These are phyloP conservation scores for Phyllotis vaccarum DNA, from an alignment of 2,797 vertebrate genomes.

Conservation along the genomic window DNA sequence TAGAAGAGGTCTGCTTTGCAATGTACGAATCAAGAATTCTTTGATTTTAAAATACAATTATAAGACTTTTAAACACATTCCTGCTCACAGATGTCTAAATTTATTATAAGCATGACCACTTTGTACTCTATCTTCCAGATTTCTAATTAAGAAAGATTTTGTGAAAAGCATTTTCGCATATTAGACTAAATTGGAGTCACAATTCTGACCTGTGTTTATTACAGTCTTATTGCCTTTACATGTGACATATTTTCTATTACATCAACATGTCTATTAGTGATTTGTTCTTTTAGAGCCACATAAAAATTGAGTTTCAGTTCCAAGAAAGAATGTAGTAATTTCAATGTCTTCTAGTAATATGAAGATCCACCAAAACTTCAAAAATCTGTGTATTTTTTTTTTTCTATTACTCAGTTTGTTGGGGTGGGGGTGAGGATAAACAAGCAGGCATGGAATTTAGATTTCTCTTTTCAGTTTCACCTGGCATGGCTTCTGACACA, in stretches of 20 bases:
- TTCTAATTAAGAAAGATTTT: constrained; percentile 63
- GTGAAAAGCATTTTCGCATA: constrained; percentile 62
- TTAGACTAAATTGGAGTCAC: constrained; percentile 65
- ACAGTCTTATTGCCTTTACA: neutral
- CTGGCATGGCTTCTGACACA: constrained; percentile 52
- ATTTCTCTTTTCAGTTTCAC: constrained; percentile 60
- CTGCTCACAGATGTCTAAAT: neutral
- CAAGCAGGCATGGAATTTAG: constrained; percentile 32
- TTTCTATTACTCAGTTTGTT: constrained; percentile 20
- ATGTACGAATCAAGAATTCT: neutral
- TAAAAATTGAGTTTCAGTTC: neutral
- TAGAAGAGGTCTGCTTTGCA: constrained; percentile 37
- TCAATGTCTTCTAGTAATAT: neutral
- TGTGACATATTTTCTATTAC: constrained; percentile 36
- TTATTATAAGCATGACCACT: constrained; percentile 52
- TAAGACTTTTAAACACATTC: constrained; percentile 51
- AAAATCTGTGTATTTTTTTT: neutral
- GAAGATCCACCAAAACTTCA: neutral
- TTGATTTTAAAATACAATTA: constrained; percentile 18
- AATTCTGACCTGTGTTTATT: constrained; percentile 34
- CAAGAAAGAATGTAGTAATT: neutral
- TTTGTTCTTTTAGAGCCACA: neutral
- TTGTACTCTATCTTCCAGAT: constrained; percentile 13
- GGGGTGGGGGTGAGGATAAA: neutral
- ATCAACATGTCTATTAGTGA: constrained; percentile 27